phyloP scores from a whole-genome alignment of 2,888 invertebrate genomes.

The Cybosia mesomella region DNA sequence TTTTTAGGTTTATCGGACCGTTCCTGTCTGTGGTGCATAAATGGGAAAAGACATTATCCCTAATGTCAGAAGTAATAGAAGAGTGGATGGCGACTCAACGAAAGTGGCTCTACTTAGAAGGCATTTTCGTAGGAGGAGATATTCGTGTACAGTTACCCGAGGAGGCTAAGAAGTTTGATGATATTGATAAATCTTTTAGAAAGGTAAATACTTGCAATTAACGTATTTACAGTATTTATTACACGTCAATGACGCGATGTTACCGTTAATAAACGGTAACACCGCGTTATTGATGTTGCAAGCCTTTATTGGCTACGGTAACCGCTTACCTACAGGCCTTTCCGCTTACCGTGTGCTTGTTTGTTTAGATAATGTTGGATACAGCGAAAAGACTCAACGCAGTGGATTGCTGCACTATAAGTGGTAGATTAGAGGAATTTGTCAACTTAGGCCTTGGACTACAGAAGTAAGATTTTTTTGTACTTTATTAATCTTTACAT shows the following conservation, averaged over 20 bases:
- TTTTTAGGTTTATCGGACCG: slow-evolving; percentile 93
- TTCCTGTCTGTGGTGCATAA: slow-evolving; percentile 93
- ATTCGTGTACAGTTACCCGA: slow-evolving; percentile 95
- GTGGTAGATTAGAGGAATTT: slow-evolving; percentile 92
- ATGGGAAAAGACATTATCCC: slow-evolving; percentile 94
- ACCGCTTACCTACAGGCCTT: no score
- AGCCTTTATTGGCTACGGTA: no score
- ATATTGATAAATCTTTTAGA: slow-evolving; percentile 93
- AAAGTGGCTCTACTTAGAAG: slow-evolving; percentile 97
- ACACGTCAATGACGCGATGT: no score
- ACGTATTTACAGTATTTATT: neutral
- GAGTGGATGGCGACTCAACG: slow-evolving; percentile 95
- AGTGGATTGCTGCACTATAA: slow-evolving; percentile 91
- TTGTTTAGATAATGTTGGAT: slow-evolving; percentile 89
- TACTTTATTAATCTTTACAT: neutral
- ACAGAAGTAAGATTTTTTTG: slow-evolving; percentile 86
- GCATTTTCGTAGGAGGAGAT: slow-evolving; percentile 96
- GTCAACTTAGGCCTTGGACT: slow-evolving; percentile 90
- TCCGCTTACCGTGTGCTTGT: neutral
- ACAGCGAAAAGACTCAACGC: slow-evolving; percentile 93
- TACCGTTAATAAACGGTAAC: no score
- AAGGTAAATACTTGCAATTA: slow-evolving; percentile 78
- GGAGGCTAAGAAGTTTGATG: slow-evolving; percentile 96
- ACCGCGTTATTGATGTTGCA: no score
- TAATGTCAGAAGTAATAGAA: slow-evolving; percentile 94